Percentiles rank a stretch among this genome's conserved stretches.
These are phyloP conservation scores for Pseudochaenichthys georgianus DNA, from an alignment of 2,797 vertebrate species.

Conservation along the genomic window DNA sequence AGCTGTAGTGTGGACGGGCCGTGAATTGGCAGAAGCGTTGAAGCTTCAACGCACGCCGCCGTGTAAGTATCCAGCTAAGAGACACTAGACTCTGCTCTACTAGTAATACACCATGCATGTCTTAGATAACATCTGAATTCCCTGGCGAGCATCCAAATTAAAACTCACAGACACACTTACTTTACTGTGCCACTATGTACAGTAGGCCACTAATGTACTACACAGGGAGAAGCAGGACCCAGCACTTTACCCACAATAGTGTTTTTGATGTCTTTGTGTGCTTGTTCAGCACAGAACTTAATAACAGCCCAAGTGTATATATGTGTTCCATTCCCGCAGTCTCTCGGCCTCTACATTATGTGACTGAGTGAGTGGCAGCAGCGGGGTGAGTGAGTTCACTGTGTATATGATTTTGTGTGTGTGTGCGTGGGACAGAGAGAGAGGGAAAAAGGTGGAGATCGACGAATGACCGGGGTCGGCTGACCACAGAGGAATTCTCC, in stretches of 20 bases:
- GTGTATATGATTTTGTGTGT: conserved; percentile 6
- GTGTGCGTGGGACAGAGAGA: neutral
- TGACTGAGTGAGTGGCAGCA: conserved; percentile 55
- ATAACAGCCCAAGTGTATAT: conserved; percentile 60
- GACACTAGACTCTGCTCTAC: conserved; percentile 6
- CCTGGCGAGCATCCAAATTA: conserved; percentile 31
- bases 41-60: too few species aligned
- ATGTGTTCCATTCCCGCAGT: conserved; percentile 48
- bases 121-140: conserved; percentile 34
- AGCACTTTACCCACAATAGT: conserved; percentile 30
- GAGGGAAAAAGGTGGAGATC: conserved; percentile 38
- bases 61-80: conserved; percentile 1
- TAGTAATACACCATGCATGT: conserved; percentile 24
- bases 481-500: conserved; percentile 75
- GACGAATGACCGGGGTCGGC: conserved; percentile 61
- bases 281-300: conserved; percentile 57
- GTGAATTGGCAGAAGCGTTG: too few species aligned
- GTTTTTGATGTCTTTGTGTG: conserved; percentile 50
- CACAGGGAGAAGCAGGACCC: conserved; percentile 19
- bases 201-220: conserved; percentile 15
- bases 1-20: too few species aligned
- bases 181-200: conserved; percentile 15
- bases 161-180: conserved; percentile 32
- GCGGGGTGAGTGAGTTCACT: conserved; percentile 71
- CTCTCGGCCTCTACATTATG: conserved; percentile 41